Evolutionary conservation across 1,140 invertebrate species (phyloP), one percentile per base, ranked within the genome.

Genomic region (Neuroterus valhalla): DNA sequence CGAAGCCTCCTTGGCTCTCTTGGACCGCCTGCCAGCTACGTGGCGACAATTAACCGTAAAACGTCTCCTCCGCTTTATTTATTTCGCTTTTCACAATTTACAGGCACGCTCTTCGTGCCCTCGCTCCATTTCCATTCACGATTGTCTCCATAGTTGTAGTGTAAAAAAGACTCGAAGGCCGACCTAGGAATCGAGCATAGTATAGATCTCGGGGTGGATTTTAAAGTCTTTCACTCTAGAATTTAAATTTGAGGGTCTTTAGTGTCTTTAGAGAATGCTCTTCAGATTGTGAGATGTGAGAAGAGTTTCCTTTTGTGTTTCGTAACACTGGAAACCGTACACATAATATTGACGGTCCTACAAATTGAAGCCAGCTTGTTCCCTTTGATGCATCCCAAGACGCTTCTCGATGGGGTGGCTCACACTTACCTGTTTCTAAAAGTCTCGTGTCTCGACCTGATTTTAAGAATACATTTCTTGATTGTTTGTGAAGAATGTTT

Each of bases 1-100:
- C 66, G 85, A 83, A 81, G 79, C 45, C 78, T 79, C 76, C 74
- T n/a, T 62, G 14, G 2, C 23, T 48, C 17, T 48, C 46, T 3
- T 62, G 75, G 42, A 72, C 66, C 70, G 48, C 68, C 76, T 76
- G 73, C 75, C 71, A 68, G 70, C 74, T 79, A 45, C 81, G 74
- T 80, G 79, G 81, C 81, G 84, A 86, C 84, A 86, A 86, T 87
- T 87, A 87, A 85, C 84, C 78, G 84, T 85, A 85, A 85, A 86
- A 84, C 71, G 81, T 85, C 79, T 62, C 55, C 42, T 68, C 74
- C 21, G 74, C 44, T 78, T 83, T 85, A 81, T 85, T 86, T 86
- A 86, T 84, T 82, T 82, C 77, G 75, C 68, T 79, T 74, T 74
- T 67, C 81, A 78, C 75, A 67, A 77, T 44, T 78, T 72, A 70